These are phyloP conservation scores for Urocitellus parryii DNA, from an alignment of 2,113 vertebrate genomes.

Conservation along the genomic window DNA sequence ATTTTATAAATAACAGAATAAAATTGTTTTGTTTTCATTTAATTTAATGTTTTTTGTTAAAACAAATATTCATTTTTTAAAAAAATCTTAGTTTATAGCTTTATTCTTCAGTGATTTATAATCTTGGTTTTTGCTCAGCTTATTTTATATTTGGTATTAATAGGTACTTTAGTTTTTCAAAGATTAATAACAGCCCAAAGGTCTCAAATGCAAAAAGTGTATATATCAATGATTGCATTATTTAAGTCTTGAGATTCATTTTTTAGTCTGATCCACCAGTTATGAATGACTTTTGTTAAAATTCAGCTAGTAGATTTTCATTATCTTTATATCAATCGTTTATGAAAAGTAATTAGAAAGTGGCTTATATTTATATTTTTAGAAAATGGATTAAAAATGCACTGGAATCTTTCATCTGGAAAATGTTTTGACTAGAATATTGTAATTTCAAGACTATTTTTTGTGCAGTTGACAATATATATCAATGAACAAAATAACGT, in stretches of 20 bases:
- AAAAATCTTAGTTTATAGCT: slow-evolving; percentile 14
- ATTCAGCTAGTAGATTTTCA: slow-evolving; percentile 5
- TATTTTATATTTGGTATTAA: slow-evolving; percentile 8
- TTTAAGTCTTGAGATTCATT: background rate
- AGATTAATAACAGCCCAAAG: background rate
- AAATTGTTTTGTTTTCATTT: background rate
- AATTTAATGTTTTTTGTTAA: background rate
- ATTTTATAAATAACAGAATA: background rate
- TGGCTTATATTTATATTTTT: slow-evolving; percentile 12
- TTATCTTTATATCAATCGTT: background rate
- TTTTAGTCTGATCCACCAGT: background rate
- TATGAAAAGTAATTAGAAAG: background rate
- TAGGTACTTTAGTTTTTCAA: background rate
- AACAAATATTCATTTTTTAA: slow-evolving; percentile 6
- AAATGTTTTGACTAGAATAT: slow-evolving; percentile 9
- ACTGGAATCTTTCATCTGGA: slow-evolving; percentile 34
- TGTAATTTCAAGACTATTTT: slow-evolving; percentile 41
- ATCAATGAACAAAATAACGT: background rate
- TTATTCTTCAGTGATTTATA: background rate
- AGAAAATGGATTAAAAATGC: slow-evolving; percentile 1
- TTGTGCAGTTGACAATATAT: background rate
- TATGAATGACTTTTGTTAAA: background rate
- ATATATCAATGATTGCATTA: background rate
- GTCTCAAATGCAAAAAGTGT: background rate
- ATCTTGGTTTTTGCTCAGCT: background rate